Evolutionary conservation across 2,888 invertebrate genomes (phyloP).

Genomic region (Leptinotarsa rubiginosa): DNA sequence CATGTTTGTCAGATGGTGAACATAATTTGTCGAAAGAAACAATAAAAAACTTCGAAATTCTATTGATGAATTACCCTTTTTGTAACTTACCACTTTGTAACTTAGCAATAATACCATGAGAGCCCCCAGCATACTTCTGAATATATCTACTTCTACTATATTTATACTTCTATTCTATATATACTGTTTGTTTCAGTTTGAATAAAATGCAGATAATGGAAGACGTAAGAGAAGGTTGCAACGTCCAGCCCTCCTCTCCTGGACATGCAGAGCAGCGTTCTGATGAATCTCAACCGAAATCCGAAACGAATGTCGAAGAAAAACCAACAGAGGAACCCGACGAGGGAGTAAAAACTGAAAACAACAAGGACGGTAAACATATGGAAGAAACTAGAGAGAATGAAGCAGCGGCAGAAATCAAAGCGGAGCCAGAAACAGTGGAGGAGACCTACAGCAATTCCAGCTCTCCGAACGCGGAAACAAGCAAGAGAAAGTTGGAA

Average conservation of each 20-base stretch:
- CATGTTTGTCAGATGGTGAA: too few species aligned
- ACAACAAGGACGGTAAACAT: constrained; percentile 37
- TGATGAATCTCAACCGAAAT: constrained; percentile 48
- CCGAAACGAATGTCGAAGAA: constrained; percentile 46
- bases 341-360: constrained; percentile 37
- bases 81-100: too few species aligned
- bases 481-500: constrained; percentile 49
- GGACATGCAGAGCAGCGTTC: constrained; percentile 63
- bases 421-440: constrained; percentile 41
- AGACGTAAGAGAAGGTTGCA: constrained; percentile 67
- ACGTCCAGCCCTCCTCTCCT: constrained; percentile 63
- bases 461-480: constrained; percentile 44
- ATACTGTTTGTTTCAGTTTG: constrained; percentile 65
- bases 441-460: constrained; percentile 50
- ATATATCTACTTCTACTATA: too few species aligned
- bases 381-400: constrained; percentile 40
- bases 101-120: too few species aligned
- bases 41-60: too few species aligned
- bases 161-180: background rate
- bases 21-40: too few species aligned
- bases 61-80: too few species aligned
- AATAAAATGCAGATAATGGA: constrained; percentile 75
- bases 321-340: constrained; percentile 33
- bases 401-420: constrained; percentile 30
- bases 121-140: too few species aligned